phyloP scores from a whole-genome alignment of 2,888 invertebrate species.

The Hirtodrosophila trivittata region DNA sequence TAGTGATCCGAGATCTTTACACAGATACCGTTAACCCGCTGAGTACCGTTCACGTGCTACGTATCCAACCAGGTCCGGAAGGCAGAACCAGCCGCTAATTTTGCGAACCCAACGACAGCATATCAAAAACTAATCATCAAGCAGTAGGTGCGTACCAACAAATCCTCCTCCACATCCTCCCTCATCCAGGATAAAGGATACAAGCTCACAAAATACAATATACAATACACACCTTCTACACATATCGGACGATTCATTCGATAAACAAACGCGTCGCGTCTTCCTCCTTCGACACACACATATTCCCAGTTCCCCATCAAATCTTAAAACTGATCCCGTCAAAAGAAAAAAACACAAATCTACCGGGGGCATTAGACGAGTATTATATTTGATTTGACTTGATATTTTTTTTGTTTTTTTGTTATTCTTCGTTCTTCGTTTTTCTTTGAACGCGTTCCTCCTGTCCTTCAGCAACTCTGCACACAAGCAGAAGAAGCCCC shows the following conservation, averaged over 20 bases:
- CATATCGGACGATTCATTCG: slow-evolving; percentile 4
- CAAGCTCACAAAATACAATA: slow-evolving; percentile 9
- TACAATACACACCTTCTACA: slow-evolving; percentile 1
- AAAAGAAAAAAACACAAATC: slow-evolving; percentile 2
- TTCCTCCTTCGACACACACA: slow-evolving; percentile 42
- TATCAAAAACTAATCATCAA: slow-evolving; percentile 26
- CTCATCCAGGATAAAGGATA: slow-evolving; percentile 31
- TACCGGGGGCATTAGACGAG: slow-evolving; percentile 27
- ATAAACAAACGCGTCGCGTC: slow-evolving; percentile 15
- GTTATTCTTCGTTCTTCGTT: neutral
- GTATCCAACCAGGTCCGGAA: slow-evolving; percentile 47
- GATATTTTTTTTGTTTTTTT: slow-evolving; percentile 1
- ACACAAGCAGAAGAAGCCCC: slow-evolving; percentile 12
- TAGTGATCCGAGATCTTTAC: slow-evolving; percentile 55
- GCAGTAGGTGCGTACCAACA: slow-evolving; percentile 54
- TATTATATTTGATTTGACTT: slow-evolving; percentile 21
- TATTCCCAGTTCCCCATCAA: too few species aligned
- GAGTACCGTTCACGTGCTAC: slow-evolving; percentile 51
- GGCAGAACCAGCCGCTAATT: slow-evolving; percentile 88
- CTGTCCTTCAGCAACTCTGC: slow-evolving; percentile 3
- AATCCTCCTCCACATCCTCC: slow-evolving; percentile 4
- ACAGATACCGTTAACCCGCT: slow-evolving; percentile 30
- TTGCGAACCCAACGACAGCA: slow-evolving; percentile 91
- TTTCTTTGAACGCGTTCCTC: neutral
- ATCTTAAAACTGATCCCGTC: too few species aligned